These are phyloP conservation scores for Tetragnatha montana DNA, from an alignment of 2,888 invertebrate species.

Conservation along the genomic window DNA sequence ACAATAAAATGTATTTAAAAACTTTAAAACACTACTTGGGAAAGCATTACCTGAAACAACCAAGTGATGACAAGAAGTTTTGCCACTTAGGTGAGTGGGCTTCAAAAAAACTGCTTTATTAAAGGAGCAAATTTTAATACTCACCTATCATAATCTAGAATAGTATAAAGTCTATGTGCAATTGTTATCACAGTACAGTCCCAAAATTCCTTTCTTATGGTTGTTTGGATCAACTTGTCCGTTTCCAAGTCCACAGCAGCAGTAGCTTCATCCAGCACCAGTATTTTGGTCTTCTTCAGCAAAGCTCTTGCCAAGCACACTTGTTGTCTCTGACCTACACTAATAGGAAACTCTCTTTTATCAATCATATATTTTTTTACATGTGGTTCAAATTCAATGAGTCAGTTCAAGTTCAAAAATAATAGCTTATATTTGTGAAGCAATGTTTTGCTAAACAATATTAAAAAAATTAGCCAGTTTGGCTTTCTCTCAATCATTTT, in stretches of 20 bases:
- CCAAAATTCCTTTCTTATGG: constrained; percentile 75
- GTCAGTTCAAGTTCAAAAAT: too few species aligned
- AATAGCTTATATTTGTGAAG: too few species aligned
- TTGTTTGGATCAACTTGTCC: constrained; percentile 76
- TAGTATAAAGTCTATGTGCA: constrained; percentile 74
- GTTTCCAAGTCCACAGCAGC: constrained; percentile 77
- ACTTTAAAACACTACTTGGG: not conserved
- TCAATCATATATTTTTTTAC: too few species aligned
- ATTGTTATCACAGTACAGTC: constrained; percentile 76
- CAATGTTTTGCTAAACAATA: too few species aligned
- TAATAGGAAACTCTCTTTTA: constrained; percentile 72
- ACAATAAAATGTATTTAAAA: not conserved
- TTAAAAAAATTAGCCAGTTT: too few species aligned
- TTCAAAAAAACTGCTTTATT: too few species aligned
- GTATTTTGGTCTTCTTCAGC: constrained; percentile 76
- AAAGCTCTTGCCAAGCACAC: constrained; percentile 75
- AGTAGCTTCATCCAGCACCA: constrained; percentile 77
- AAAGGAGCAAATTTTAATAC: not conserved
- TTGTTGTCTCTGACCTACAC: constrained; percentile 76
- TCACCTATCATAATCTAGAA: constrained; percentile 75
- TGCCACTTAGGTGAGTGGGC: too few species aligned
- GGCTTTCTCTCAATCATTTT: too few species aligned
- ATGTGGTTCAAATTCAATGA: too few species aligned
- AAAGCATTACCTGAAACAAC: not conserved
- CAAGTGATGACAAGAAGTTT: not conserved